Percentiles rank a stretch among this genome's conserved stretches.
Conservation (phyloP, 2,797 vertebrate genomes). For the Poecilia wingei region DNA sequence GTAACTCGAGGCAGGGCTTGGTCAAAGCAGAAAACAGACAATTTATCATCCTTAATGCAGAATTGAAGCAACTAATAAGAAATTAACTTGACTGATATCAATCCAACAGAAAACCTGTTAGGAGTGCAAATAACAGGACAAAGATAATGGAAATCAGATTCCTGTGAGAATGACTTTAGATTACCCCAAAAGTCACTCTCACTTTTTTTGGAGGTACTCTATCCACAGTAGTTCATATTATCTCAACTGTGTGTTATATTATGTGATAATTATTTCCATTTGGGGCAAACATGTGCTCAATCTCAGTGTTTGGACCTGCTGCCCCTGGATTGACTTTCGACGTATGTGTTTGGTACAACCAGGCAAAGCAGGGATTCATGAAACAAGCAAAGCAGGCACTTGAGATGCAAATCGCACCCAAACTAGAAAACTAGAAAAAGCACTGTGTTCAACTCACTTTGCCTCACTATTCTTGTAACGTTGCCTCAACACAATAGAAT, state of each 20-base stretch:
- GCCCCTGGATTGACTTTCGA: background rate
- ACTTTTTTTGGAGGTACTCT: background rate
- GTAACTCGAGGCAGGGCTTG: background rate
- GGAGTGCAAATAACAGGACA: background rate
- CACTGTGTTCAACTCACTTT: background rate
- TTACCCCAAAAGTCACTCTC: background rate
- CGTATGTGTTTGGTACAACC: background rate
- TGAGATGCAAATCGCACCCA: background rate
- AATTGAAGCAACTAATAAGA: background rate
- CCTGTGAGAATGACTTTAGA: background rate
- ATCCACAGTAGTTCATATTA: background rate
- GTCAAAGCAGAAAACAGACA: background rate
- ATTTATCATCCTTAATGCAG: background rate
- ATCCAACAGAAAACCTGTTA: background rate
- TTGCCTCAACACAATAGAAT: background rate
- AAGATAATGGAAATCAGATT: background rate
- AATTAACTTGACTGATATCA: background rate
- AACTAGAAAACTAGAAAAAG: background rate
- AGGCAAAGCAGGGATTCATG: background rate
- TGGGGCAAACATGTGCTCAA: background rate
- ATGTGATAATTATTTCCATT: background rate
- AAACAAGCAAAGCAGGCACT: background rate
- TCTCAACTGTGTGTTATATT: background rate
- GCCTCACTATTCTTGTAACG: background rate
- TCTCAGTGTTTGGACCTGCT: background rate